Percentiles rank a stretch among this genome's conserved stretches.
phyloP scores from a whole-genome alignment of 2,888 invertebrate species.

The Cheiracanthium punctorium region DNA sequence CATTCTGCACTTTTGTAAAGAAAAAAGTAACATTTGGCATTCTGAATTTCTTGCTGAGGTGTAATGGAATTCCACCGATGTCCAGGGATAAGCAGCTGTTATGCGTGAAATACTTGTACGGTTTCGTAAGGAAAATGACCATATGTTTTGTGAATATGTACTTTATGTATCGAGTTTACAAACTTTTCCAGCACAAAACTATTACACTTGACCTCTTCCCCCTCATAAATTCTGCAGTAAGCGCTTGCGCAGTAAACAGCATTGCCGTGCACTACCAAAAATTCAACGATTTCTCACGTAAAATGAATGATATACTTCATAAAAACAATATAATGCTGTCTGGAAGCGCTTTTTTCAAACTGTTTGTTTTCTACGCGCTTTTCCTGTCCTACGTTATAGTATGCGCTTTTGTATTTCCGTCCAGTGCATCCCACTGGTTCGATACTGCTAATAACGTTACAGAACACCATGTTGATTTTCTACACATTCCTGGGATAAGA shows the following conservation, averaged over 20 bases:
- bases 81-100: background rate
- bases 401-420: slow-evolving; percentile 35
- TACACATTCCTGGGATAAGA: slow-evolving; percentile 9
- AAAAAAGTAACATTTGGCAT: slow-evolving; percentile 4
- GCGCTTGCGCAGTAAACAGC: slow-evolving; percentile 41
- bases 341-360: background rate
- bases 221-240: slow-evolving; percentile 43
- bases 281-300: slow-evolving; percentile 29
- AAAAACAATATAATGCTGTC: background rate
- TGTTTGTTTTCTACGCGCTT: slow-evolving; percentile 11
- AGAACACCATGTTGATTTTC: slow-evolving; percentile 12
- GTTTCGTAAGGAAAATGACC: background rate
- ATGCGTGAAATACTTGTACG: background rate
- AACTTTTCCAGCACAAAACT: slow-evolving; percentile 21
- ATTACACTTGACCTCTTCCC: slow-evolving; percentile 47
- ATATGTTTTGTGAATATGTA: slow-evolving; percentile 40
- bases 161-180: slow-evolving; percentile 37
- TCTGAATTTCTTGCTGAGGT: slow-evolving; percentile 15
- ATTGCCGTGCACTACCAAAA: slow-evolving; percentile 27
- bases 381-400: slow-evolving; percentile 21
- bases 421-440: slow-evolving; percentile 41
- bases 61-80: slow-evolving; percentile 35
- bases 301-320: background rate
- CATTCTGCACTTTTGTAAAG: background rate
- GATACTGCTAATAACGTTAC: slow-evolving; percentile 3